Evolutionary conservation across 1,140 invertebrate genomes (phyloP), one percentile per base, ranked within the genome.

Genomic region (Temnothorax longispinosus): DNA sequence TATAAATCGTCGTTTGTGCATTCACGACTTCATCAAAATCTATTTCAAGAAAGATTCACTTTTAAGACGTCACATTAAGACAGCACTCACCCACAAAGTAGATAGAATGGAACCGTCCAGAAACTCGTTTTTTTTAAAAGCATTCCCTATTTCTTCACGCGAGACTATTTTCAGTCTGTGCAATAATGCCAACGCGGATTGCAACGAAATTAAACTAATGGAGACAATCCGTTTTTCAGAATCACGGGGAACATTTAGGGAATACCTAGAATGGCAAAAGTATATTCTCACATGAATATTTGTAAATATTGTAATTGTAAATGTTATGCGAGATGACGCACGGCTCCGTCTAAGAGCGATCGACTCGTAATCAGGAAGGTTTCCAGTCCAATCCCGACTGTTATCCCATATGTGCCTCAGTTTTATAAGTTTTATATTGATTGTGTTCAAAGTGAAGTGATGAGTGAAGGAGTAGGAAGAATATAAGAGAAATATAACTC

Each of bases 181-280:
- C 21, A 93, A 62, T 38, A 91, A 35, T 60, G 21, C 54, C 0
- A 91, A 13, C 0, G 58, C 74, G 18, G 15, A 67, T 69, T 89
- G 91, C 7, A 93, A 67, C 32, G 90, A 75, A 3, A 91, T 87
- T 35, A 94, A 88, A 74, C 74, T 18, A 56, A 93, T 69, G 21
- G 75, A 47, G 0, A 11, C 35, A 62, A 76, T 89, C 15, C 74
- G 89, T 0, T 84, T 75, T 2, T 88, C 44, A n/a, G 75, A n/a
- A 71, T 92, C 74, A 64, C 88, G 50, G 0, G 85, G 65, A 56
- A 82, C 69, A 15, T 88, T 74, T 38, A 86, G 56, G 50, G 32
- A 8, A 67, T 84, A 75, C 15, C 93, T 94, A 75, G 81, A 91
- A 90, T 60, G 65, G 44, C 32, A 85, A 54, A 78, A 60, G 50